Conservation (phyloP, 2,797 vertebrate species). For the Centroberyx gerrardi region DNA sequence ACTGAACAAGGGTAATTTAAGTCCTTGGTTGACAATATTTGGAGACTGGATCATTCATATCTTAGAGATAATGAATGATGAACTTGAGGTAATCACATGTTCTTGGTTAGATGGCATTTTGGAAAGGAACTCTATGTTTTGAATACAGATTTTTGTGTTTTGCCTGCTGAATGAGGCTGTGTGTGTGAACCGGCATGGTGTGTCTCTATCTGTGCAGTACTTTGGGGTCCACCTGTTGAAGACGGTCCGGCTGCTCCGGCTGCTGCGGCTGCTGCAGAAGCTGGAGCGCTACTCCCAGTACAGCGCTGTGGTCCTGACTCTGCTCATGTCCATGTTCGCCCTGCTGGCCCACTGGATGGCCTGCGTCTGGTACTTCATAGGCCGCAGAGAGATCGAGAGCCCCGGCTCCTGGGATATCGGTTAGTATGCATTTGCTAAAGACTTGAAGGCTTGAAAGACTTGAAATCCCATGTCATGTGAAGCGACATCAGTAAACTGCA, state of each 20-base stretch:
- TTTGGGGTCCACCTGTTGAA: conserved; percentile 91
- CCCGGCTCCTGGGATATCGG: conserved; percentile 88
- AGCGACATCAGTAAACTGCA: conserved; percentile 3
- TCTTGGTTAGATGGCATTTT: too few species aligned
- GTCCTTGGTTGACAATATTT: not conserved
- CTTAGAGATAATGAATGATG: not conserved
- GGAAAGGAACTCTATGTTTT: not conserved
- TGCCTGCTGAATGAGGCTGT: not conserved
- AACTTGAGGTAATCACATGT: too few species aligned
- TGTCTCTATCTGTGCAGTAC: conserved; percentile 74
- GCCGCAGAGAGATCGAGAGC: conserved; percentile 87
- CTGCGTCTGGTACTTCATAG: conserved; percentile 92
- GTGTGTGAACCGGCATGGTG: not conserved
- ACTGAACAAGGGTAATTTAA: not conserved
- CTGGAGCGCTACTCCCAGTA: conserved; percentile 92
- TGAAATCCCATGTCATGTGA: too few species aligned
- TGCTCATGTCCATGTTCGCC: conserved; percentile 92
- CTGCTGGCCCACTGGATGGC: conserved; percentile 93
- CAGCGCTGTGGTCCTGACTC: conserved; percentile 90
- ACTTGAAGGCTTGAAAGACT: too few species aligned
- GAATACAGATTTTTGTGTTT: not conserved
- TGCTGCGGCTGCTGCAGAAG: conserved; percentile 89
- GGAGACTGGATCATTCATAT: not conserved
- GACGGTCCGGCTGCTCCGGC: conserved; percentile 88
- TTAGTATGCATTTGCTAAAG: conserved; percentile 47